Percentiles rank a stretch among this genome's conserved stretches.
Conservation (phyloP, 2,888 invertebrate species). For the Parascotia fuliginaria region DNA sequence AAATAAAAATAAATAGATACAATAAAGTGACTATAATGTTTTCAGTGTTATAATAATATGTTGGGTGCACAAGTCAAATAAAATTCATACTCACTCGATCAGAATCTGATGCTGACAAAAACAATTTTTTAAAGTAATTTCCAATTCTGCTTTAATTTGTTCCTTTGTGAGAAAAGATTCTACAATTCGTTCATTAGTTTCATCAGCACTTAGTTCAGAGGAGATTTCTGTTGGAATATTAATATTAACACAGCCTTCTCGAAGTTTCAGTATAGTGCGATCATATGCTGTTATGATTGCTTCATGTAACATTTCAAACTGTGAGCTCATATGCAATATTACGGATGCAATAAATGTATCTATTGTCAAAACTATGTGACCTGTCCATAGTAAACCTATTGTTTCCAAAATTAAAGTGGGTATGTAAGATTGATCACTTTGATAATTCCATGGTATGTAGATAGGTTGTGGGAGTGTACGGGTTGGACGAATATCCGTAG, state of each 20-base stretch:
- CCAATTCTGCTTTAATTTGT: constrained; percentile 66
- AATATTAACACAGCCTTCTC: constrained; percentile 38
- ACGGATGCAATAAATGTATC: constrained; percentile 78
- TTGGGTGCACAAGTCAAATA: too few species aligned
- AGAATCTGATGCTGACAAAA: constrained; percentile 76
- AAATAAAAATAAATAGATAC: too few species aligned
- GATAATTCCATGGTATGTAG: constrained; percentile 79
- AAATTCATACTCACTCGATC: constrained; percentile 63
- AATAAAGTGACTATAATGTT: too few species aligned
- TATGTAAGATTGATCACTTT: constrained; percentile 64
- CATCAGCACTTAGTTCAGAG: constrained; percentile 32
- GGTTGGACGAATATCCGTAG: constrained; percentile 52
- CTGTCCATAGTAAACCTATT: constrained; percentile 76
- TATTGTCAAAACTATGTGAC: constrained; percentile 78
- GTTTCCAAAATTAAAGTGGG: constrained; percentile 73
- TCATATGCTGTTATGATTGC: constrained; percentile 71
- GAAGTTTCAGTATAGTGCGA: constrained; percentile 61
- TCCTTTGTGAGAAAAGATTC: constrained; percentile 52
- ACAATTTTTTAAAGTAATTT: constrained; percentile 62
- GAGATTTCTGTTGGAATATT: constrained; percentile 24
- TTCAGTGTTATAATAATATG: neutral
- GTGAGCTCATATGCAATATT: constrained; percentile 77
- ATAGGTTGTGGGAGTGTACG: constrained; percentile 77
- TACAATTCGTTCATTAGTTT: constrained; percentile 56
- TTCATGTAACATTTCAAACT: constrained; percentile 71